Percentiles rank a stretch among this genome's conserved stretches.
These are phyloP conservation scores for Enteromius paludinosus DNA, from an alignment of 2,797 vertebrate genomes.

Conservation along the genomic window DNA sequence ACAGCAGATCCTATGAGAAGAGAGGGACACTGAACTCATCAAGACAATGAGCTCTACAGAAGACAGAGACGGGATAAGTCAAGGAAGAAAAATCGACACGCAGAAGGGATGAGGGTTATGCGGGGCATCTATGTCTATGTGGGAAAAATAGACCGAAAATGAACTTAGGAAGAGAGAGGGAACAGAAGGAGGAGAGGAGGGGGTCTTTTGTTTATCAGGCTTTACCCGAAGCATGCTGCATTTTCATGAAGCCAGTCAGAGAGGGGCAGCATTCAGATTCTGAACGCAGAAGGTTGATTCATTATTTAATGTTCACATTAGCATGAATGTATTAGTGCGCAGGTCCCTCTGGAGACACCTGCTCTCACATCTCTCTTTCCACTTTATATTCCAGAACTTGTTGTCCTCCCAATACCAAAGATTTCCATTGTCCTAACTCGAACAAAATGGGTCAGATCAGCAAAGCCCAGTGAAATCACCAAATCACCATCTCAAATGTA, in stretches of 20 bases:
- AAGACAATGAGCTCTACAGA: conserved; percentile 30
- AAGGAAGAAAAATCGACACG: background rate
- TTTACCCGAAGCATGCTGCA: conserved; percentile 32
- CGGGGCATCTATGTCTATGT: background rate
- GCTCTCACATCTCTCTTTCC: conserved; percentile 34
- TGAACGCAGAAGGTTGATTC: conserved; percentile 42
- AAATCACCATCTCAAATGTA: background rate
- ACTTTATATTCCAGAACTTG: conserved; percentile 40
- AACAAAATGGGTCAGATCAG: conserved; percentile 16
- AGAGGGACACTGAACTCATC: conserved; percentile 25
- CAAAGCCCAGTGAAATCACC: conserved; percentile 11
- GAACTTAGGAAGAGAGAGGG: background rate
- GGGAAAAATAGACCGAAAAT: background rate
- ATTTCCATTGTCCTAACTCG: conserved; percentile 38
- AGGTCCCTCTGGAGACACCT: conserved; percentile 46
- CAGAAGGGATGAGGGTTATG: background rate
- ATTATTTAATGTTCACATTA: conserved; percentile 63
- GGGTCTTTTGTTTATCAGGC: conserved; percentile 40
- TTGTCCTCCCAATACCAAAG: conserved; percentile 39
- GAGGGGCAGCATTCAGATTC: conserved; percentile 51
- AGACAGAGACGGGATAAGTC: conserved; percentile 14
- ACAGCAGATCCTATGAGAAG: conserved; percentile 22
- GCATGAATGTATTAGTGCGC: conserved; percentile 56
- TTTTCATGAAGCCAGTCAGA: conserved; percentile 55
- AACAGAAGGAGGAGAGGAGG: conserved; percentile 3